phyloP scores from a whole-genome alignment of 2,113 vertebrate genomes.

The Osmerus eperlanus region DNA sequence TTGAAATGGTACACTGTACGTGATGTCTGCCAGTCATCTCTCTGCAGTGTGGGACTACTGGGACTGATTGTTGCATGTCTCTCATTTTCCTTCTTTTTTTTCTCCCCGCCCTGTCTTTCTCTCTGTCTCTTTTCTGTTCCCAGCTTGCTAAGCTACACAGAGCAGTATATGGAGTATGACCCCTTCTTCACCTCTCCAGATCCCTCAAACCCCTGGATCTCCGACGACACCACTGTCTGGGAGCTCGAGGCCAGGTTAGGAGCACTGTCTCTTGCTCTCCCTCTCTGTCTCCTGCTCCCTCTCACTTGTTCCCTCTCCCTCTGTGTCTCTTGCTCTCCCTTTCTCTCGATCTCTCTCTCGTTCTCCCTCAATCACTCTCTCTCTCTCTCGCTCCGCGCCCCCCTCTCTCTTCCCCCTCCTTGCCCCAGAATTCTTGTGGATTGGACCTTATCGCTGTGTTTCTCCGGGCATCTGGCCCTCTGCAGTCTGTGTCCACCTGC shows the following conservation, averaged over 20 bases:
- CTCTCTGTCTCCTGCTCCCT: neutral
- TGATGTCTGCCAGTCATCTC: too few relatives aligned
- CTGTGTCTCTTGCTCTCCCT: neutral
- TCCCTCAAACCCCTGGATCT: conserved; percentile 85
- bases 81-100: neutral
- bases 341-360: neutral
- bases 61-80: too few relatives aligned
- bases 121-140: neutral
- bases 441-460: too few relatives aligned
- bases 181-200: conserved; percentile 82
- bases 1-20: too few relatives aligned
- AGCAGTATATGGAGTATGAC: conserved; percentile 86
- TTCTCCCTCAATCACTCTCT: neutral
- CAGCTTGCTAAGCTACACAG: conserved; percentile 81
- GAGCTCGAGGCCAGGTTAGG: conserved; percentile 81
- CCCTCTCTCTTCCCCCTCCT: neutral
- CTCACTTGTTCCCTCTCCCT: neutral
- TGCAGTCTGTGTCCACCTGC: too few relatives aligned
- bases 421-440: neutral
- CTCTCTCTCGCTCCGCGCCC: neutral
- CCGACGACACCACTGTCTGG: conserved; percentile 84
- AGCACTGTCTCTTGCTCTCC: neutral
- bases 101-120: neutral
- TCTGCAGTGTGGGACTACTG: too few relatives aligned
- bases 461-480: too few relatives aligned